Evolutionary conservation across 2,888 invertebrate species (phyloP).

Genomic region (Camptogramma bilineatum): DNA sequence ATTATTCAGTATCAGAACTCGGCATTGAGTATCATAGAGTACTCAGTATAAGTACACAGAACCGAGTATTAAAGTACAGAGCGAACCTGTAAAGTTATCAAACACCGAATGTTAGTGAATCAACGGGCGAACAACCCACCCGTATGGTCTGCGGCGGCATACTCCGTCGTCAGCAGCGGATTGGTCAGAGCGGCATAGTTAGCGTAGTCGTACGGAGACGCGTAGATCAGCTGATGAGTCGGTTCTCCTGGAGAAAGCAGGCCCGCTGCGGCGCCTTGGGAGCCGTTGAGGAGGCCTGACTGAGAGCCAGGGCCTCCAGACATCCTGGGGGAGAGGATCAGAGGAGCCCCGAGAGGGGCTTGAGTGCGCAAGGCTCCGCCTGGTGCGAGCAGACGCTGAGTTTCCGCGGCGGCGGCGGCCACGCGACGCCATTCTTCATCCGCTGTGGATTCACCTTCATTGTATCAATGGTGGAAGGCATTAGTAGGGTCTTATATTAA

Average conservation of each 20-base stretch:
- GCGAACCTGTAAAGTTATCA: constrained; percentile 37
- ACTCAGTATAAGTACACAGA: not conserved
- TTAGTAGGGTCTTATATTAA: constrained; percentile 33
- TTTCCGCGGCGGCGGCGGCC: constrained; percentile 92
- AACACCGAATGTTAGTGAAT: constrained; percentile 53
- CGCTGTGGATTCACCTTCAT: constrained; percentile 84
- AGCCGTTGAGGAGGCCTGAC: constrained; percentile 87
- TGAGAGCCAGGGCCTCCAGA: constrained; percentile 92
- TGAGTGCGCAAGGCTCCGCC: constrained; percentile 86
- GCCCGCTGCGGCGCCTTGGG: constrained; percentile 68
- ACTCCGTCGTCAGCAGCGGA: constrained; percentile 92
- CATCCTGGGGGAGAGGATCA: constrained; percentile 96
- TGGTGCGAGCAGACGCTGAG: constrained; percentile 89
- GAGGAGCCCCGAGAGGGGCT: constrained; percentile 95
- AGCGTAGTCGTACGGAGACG: constrained; percentile 94
- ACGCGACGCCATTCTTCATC: constrained; percentile 95
- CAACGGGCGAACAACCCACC: constrained; percentile 92
- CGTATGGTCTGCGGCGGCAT: constrained; percentile 95
- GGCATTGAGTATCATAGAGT: not conserved
- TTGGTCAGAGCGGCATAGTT: constrained; percentile 95
- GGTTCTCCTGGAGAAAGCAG: constrained; percentile 86
- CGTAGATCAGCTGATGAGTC: constrained; percentile 94
- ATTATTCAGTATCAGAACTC: not conserved
- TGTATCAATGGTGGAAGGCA: constrained; percentile 75
- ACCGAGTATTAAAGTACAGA: not conserved